A percentile compares a stretch with the other conserved stretches of the same genome.
Conservation (phyloP, 1,140 invertebrate species). For the Diachasma alloeum region DNA sequence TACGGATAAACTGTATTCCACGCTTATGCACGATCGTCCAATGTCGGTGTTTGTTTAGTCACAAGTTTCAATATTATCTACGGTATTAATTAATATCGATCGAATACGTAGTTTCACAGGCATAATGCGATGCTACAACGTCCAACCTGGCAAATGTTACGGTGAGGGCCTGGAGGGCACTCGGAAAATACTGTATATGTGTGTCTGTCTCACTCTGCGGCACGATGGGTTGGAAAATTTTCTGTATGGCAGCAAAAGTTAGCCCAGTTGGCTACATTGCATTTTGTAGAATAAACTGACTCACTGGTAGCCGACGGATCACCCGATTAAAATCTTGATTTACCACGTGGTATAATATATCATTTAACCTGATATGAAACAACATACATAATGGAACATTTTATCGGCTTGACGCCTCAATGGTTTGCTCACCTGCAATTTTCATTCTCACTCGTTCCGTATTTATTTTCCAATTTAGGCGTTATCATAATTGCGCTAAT, state of each 20-base stretch:
- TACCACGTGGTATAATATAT: background rate
- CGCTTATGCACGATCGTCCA: background rate
- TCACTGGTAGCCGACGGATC: conserved; percentile 1
- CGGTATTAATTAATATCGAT: conserved; percentile 34
- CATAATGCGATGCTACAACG: background rate
- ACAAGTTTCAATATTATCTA: conserved; percentile 29
- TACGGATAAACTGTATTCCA: conserved; percentile 12
- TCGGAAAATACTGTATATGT: background rate
- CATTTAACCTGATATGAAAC: background rate
- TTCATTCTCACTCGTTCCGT: conserved; percentile 1
- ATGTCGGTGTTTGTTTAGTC: conserved; percentile 24
- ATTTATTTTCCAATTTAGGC: conserved; percentile 13
- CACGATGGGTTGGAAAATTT: background rate
- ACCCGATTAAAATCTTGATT: conserved; percentile 7
- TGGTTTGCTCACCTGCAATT: background rate
- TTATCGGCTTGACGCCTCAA: conserved; percentile 8
- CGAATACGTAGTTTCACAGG: background rate
- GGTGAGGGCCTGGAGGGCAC: background rate
- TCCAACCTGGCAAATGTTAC: background rate
- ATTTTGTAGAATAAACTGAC: conserved; percentile 1
- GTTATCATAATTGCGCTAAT: conserved; percentile 7
- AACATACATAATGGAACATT: conserved; percentile 2
- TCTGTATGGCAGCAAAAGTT: background rate
- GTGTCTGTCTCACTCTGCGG: background rate
- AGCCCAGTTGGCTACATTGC: background rate